Evolutionary conservation across 1,140 invertebrate genomes (phyloP).

Genomic region (Coenobita brevimanus): DNA sequence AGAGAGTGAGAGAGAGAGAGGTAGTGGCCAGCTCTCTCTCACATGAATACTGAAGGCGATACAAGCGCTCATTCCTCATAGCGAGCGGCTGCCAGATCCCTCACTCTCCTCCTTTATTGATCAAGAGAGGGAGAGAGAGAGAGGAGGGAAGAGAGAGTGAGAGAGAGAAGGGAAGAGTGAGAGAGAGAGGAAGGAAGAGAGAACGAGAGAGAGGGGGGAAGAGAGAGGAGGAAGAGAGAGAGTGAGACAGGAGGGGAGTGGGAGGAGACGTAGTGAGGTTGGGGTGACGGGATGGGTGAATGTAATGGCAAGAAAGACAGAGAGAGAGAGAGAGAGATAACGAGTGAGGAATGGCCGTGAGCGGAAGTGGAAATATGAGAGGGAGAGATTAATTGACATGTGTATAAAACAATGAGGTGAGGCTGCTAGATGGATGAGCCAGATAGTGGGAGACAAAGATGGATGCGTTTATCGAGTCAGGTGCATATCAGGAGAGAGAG

Average conservation of each 20-base stretch:
- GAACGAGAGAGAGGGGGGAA: not conserved
- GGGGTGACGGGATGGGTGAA: not conserved
- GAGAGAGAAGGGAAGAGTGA: not conserved
- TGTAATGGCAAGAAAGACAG: not conserved
- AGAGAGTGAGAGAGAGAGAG: constrained; percentile 1
- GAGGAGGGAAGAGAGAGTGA: not conserved
- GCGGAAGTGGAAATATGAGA: not conserved
- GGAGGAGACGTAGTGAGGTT: too few relatives aligned
- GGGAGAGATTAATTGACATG: too few relatives aligned
- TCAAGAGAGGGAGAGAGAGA: not conserved
- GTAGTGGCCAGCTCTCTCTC: not conserved
- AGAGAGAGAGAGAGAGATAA: not conserved
- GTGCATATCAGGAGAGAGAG: not conserved
- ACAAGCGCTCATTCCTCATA: constrained; percentile 40
- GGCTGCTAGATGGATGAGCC: too few relatives aligned
- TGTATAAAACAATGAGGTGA: not conserved
- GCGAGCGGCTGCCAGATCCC: constrained; percentile 17
- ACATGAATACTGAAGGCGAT: constrained; percentile 47
- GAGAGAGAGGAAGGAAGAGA: not conserved
- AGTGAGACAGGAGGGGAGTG: not conserved
- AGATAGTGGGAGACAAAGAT: not conserved
- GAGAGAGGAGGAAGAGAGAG: not conserved
- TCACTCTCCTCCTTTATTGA: constrained; percentile 39
- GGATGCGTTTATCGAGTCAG: not conserved
- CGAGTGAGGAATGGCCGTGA: not conserved